Evolutionary conservation across 2,888 invertebrate genomes (phyloP), one percentile per base, ranked within the genome.

Genomic region (Apeira syringaria): DNA sequence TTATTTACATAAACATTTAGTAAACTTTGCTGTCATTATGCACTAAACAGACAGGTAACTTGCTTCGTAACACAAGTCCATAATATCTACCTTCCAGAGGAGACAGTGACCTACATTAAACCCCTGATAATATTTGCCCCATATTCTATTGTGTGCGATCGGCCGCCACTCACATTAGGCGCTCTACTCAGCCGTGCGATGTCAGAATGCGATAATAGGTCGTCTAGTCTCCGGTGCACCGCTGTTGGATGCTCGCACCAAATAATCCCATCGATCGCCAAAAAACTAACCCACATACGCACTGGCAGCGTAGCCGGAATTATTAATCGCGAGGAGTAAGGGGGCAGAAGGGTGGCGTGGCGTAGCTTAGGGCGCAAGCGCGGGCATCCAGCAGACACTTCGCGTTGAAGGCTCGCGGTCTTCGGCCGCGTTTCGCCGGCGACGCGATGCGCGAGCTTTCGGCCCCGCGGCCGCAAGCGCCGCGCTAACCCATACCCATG

Each of bases 401-500:
- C 85, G 86, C 86, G 84, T 80, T 81, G 68, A 70, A 79, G 81
- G 80, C 82, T 83, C 87, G 84, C 85, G 86, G 75, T 83, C 77
- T 81, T 70, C 85, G 85, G 87, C 80, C 86, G 87, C 84, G 78
- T 83, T 52, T 63, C 62, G 74, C 72, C 73, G 81, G 36, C 78
- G 82, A 73, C 85, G 82, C 84, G 77, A 86, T 87, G 86, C 84
- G 85, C 82, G 82, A 76, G 71, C 76, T 64, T 66, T 75, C 78
- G 83, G 80, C 81, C 76, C 80, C 84, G 86, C 84, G 85, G 85
- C 81, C 83, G 77, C 88, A 80, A 82, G 85, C 88, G 91, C 90
- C 91, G 91, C 92, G 91, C 89, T 92, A 91, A 91, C 89, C 90
- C 83, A 91, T 86, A 91, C 92, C 93, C 92, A 95, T 94, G 95